Percentiles rank a stretch among this genome's conserved stretches.
Conservation (phyloP, 1,140 invertebrate genomes). For the Dreissena rostriformis region DNA sequence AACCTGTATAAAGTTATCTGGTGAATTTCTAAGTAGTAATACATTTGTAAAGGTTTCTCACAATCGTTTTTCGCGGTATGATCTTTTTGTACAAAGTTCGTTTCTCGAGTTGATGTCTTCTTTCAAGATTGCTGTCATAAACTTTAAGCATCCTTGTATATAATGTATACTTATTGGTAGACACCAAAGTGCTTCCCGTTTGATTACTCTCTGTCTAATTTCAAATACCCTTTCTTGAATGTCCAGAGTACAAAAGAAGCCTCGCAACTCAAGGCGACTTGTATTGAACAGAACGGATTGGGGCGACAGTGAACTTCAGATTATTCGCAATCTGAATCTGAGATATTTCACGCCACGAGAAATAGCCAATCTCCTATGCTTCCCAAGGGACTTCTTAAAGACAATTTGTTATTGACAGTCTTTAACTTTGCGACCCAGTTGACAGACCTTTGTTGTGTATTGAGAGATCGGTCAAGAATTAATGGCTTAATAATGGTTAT, state of each 20-base stretch:
- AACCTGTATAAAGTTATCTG: too few relatives aligned
- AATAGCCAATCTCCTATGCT: conserved; percentile 93
- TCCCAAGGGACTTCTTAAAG: conserved; percentile 86
- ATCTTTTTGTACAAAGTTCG: too few relatives aligned
- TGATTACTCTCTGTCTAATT: background rate
- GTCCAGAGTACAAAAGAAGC: conserved; percentile 65
- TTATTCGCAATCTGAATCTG: conserved; percentile 86
- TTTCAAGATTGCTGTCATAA: too few relatives aligned
- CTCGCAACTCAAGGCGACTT: conserved; percentile 64
- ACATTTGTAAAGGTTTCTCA: too few relatives aligned
- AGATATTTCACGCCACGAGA: conserved; percentile 95
- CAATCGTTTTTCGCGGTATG: too few relatives aligned
- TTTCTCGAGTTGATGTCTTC: too few relatives aligned
- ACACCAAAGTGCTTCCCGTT: background rate
- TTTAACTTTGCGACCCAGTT: too few relatives aligned
- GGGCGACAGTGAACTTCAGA: conserved; percentile 65
- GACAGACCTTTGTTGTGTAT: too few relatives aligned
- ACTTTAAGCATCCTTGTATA: background rate
- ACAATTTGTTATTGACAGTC: too few relatives aligned
- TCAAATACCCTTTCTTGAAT: background rate
- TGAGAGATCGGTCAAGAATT: too few relatives aligned
- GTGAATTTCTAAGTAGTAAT: too few relatives aligned
- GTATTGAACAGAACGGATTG: conserved; percentile 62
- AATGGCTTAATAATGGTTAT: background rate
- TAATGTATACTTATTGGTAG: background rate